A percentile compares a stretch with the other conserved stretches of the same genome.
These are phyloP conservation scores for Stigmatopora nigra DNA, from an alignment of 2,113 vertebrate genomes.

Conservation along the genomic window DNA sequence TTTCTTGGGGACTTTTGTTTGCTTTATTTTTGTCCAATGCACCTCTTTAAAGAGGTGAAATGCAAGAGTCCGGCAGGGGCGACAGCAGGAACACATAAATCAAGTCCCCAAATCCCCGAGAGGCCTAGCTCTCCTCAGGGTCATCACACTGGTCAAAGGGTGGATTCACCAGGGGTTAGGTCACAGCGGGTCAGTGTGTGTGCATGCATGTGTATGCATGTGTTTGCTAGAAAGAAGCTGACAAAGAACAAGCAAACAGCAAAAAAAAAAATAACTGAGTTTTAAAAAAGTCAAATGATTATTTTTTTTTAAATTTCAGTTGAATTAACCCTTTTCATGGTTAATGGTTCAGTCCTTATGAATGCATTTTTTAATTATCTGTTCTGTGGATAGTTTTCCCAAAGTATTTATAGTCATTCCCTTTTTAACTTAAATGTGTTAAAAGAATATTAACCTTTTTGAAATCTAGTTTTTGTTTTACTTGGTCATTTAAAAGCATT, in stretches of 20 bases:
- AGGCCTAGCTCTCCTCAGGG: conserved; percentile 75
- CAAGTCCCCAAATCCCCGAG: conserved; percentile 78
- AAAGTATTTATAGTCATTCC: background rate
- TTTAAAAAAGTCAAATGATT: conserved; percentile 8
- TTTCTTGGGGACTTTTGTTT: conserved; percentile 74
- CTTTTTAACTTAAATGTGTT: background rate
- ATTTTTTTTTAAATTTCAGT: background rate
- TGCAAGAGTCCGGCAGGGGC: conserved; percentile 83
- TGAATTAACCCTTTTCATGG: background rate
- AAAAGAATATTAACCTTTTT: background rate
- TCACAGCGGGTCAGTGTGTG: conserved; percentile 36
- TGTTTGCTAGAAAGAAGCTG: background rate
- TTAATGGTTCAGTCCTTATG: background rate
- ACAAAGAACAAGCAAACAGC: conserved; percentile 15
- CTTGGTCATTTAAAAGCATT: background rate
- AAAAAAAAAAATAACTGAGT: conserved; percentile 29
- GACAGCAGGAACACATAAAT: conserved; percentile 94
- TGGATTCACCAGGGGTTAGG: conserved; percentile 63
- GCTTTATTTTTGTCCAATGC: conserved; percentile 79
- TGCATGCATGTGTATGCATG: conserved; percentile 26
- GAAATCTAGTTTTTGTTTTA: background rate
- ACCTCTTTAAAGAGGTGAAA: conserved; percentile 81
- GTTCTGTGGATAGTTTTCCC: background rate
- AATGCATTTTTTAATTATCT: background rate
- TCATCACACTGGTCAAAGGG: conserved; percentile 74